Percentiles rank a stretch among this genome's conserved stretches.
These are phyloP conservation scores for Chrysotoxum bicinctum DNA, from an alignment of 2,888 invertebrate genomes.

Conservation along the genomic window DNA sequence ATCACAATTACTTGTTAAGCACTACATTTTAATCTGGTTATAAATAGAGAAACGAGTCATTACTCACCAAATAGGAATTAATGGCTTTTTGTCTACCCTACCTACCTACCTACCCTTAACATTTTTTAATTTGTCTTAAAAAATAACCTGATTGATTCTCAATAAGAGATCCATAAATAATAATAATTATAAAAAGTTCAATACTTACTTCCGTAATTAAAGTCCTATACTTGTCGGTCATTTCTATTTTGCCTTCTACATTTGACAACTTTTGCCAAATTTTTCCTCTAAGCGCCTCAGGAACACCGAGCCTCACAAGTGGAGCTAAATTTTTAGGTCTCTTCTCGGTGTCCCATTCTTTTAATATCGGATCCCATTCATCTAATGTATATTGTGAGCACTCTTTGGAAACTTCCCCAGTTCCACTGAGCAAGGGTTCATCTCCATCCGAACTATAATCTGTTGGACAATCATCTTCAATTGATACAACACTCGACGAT, in stretches of 20 bases:
- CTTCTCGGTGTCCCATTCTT: conserved; percentile 86
- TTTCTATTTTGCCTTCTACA: conserved; percentile 90
- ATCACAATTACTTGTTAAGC: no score
- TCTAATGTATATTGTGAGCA: conserved; percentile 96
- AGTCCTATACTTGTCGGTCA: conserved; percentile 95
- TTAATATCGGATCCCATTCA: conserved; percentile 94
- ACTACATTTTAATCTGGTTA: no score
- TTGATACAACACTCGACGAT: conserved; percentile 80
- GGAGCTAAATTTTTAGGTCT: conserved; percentile 92
- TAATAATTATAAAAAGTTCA: no score
- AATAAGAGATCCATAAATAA: no score
- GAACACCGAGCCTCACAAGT: conserved; percentile 94
- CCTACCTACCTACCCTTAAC: no score
- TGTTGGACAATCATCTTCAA: conserved; percentile 80
- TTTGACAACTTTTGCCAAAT: conserved; percentile 98
- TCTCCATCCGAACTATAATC: conserved; percentile 88
- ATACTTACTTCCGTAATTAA: conserved; percentile 91
- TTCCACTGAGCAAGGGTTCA: conserved; percentile 98
- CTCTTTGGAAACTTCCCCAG: conserved; percentile 98
- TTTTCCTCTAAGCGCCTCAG: conserved; percentile 97
- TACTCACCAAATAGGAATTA: no score
- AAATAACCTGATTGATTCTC: no score
- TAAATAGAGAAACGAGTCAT: no score
- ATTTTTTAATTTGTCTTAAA: no score
- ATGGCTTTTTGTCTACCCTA: no score